These are phyloP conservation scores for Myotis planiceps DNA, from an alignment of 2,797 vertebrate genomes.

Conservation along the genomic window DNA sequence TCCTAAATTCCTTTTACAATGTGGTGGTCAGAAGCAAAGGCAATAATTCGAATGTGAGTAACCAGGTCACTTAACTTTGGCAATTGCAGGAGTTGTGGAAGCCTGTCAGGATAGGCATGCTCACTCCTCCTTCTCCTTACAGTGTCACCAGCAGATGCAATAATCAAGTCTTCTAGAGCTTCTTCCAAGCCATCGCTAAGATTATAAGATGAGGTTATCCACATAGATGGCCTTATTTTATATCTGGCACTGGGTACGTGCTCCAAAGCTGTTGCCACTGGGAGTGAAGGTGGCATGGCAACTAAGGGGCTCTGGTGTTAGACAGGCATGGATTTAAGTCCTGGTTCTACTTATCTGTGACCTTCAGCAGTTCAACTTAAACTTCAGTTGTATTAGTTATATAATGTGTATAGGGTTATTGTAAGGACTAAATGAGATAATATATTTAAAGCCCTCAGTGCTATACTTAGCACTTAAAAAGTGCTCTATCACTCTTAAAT, in stretches of 20 bases:
- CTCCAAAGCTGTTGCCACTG: neutral
- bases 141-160: neutral
- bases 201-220: neutral
- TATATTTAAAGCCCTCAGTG: neutral
- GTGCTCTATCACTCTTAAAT: neutral
- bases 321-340: neutral
- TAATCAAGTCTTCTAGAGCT: neutral
- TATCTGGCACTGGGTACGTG: neutral
- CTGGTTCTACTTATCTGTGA: neutral
- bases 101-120: neutral
- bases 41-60: neutral
- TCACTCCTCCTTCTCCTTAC: neutral
- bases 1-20: neutral
- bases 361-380: neutral
- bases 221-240: neutral
- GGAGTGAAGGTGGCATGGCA: neutral
- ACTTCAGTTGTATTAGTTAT: neutral
- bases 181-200: neutral
- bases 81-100: neutral
- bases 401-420: neutral
- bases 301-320: neutral
- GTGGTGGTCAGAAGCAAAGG: neutral
- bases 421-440: neutral
- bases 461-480: neutral
- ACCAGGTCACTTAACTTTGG: neutral